Percentiles rank a stretch among this genome's conserved stretches.
Evolutionary conservation across 2,888 invertebrate genomes (phyloP).

Genomic region (Argyresthia goedartella): DNA sequence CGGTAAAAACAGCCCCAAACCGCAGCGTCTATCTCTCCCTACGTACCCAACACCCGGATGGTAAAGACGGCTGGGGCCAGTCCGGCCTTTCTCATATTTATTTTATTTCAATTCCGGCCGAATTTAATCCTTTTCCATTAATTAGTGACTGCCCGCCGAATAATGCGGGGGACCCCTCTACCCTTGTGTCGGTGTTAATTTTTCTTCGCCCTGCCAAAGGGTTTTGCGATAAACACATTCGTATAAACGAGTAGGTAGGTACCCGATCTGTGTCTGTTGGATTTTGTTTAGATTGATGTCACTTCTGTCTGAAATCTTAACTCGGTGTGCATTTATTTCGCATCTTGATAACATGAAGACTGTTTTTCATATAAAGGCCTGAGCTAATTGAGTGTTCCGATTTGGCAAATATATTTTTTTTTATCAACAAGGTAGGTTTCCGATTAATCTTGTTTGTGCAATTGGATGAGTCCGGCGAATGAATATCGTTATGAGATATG

Average conservation of each 20-base stretch:
- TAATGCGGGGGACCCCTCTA: constrained; percentile 31
- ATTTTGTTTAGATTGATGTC: not conserved
- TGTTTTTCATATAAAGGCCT: no score
- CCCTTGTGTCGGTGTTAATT: constrained; percentile 47
- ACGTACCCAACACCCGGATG: not conserved
- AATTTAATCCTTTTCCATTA: constrained; percentile 72
- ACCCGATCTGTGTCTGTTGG: not conserved
- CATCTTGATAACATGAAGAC: no score
- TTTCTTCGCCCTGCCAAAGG: constrained; percentile 35
- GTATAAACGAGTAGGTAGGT: not conserved
- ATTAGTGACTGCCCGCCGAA: constrained; percentile 61
- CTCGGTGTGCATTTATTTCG: not conserved
- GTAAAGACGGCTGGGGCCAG: not conserved
- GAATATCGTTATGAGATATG: not conserved
- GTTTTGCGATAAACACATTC: constrained; percentile 7
- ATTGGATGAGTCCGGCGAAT: not conserved
- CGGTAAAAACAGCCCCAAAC: no score
- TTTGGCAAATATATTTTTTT: not conserved
- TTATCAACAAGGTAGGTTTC: not conserved
- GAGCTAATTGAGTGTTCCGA: no score
- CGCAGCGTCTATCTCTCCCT: no score
- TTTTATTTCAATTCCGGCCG: constrained; percentile 68
- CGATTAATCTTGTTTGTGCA: not conserved
- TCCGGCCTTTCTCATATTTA: constrained; percentile 68
- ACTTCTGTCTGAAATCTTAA: not conserved